phyloP scores from a whole-genome alignment of 2,888 invertebrate species.

The Lepidocyrtinus sp. region DNA sequence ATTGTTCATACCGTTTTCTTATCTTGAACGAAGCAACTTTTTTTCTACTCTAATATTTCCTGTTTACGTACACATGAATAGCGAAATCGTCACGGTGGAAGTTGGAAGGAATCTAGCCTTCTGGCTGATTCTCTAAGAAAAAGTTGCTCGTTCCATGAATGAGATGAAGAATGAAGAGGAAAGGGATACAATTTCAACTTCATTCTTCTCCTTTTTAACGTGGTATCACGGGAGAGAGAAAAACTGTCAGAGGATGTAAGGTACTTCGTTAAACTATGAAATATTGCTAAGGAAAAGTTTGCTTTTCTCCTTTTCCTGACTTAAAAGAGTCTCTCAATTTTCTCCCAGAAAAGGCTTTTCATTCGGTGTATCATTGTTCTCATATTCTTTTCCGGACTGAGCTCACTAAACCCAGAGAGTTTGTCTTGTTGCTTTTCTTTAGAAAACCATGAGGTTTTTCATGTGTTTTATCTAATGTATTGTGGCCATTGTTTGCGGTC shows the following conservation, averaged over 20 bases:
- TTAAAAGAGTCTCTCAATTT: constrained; percentile 15
- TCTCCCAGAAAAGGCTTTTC: background rate
- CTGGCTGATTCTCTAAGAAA: constrained; percentile 2
- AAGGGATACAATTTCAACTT: constrained; percentile 12
- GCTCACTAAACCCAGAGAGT: too few relatives aligned
- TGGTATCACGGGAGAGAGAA: background rate
- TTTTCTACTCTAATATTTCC: background rate
- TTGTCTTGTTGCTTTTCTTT: constrained; percentile 18
- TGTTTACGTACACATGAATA: background rate
- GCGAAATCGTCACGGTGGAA: constrained; percentile 9
- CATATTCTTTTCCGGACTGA: constrained; percentile 2
- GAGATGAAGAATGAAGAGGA: background rate
- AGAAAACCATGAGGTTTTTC: background rate
- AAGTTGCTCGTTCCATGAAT: background rate
- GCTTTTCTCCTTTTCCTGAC: constrained; percentile 5
- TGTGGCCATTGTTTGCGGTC: constrained; percentile 12
- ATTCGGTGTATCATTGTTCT: constrained; percentile 9
- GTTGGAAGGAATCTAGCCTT: background rate
- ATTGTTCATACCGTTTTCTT: constrained; percentile 15
- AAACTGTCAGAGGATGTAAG: constrained; percentile 12
- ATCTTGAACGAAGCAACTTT: background rate
- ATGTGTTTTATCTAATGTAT: background rate
- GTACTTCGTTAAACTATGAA: constrained; percentile 15
- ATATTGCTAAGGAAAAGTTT: constrained; percentile 7
- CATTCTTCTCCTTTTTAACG: background rate